Evolutionary conservation across 2,113 vertebrate genomes (phyloP).

Genomic region (Gila orcuttii): DNA sequence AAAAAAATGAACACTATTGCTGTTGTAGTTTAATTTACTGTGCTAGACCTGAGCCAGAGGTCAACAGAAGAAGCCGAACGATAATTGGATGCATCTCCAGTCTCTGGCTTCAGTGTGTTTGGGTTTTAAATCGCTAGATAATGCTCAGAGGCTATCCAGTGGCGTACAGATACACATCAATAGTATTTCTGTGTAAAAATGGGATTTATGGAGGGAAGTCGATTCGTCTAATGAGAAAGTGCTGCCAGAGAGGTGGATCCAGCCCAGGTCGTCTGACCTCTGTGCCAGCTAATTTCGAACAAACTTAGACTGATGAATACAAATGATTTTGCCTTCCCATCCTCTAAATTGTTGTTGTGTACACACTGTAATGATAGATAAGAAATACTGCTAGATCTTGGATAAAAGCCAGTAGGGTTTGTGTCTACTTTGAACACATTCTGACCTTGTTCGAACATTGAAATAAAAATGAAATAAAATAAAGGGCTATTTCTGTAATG

Average conservation of each 20-base stretch:
- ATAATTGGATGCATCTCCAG: conserved; percentile 49
- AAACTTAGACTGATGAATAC: conserved; percentile 37
- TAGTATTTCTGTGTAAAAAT: conserved; percentile 32
- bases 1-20: conserved; percentile 6
- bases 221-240: conserved; percentile 32
- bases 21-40: conserved; percentile 38
- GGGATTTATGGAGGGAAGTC: conserved; percentile 36
- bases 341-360: conserved; percentile 1
- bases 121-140: conserved; percentile 36
- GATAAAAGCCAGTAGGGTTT: background rate
- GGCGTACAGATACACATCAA: conserved; percentile 26
- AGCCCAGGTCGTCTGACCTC: conserved; percentile 10
- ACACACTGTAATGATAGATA: background rate
- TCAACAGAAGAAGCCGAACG: background rate
- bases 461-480: conserved; percentile 32
- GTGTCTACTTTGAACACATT: background rate
- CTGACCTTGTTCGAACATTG: conserved; percentile 26
- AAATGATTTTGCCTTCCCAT: conserved; percentile 13
- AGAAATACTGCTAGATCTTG: conserved; percentile 20
- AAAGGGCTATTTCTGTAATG: background rate
- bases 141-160: conserved; percentile 26
- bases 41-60: conserved; percentile 23
- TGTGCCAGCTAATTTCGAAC: conserved; percentile 31
- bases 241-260: conserved; percentile 16
- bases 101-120: background rate